Evolutionary conservation across 2,797 vertebrate genomes (phyloP), one percentile per base, ranked within the genome.

Genomic region (Mormyrus hasselquistii): DNA sequence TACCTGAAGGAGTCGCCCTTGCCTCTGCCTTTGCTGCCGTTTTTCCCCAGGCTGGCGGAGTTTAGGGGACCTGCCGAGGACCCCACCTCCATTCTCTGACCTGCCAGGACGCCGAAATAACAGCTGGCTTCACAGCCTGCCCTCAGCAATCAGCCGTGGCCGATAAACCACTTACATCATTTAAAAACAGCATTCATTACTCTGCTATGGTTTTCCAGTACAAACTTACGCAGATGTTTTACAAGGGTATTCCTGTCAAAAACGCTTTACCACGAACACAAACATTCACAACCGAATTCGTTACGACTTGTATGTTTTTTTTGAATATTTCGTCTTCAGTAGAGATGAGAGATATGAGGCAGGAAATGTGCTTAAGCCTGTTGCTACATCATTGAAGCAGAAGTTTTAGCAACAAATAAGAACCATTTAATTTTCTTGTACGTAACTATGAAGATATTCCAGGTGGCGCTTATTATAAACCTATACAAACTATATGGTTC

Each of bases 1-100:
- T 87, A 96, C 96, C 95, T 95, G 94, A 96, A 95, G 16, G 89
- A 88, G 5, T 93, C 90, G 5, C 8, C 84, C 0, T 19, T 0
- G 53, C 90, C 88, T 2, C 92, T 89, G 3, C 12, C 84, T 0
- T 34, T 0, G 55, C 59, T 29, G 14, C 52, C 62, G 88, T 65
- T 88, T 82, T 84, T 59, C 89, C 88, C 19, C 62, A 44, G 41
- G 88, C 44, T 50, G 22, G 90, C 89, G 12, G 91, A 49, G 29
- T 57, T 89, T 82, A 90, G 89, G 7, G 55, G 59, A 0, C 84
- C 69, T 1, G 91, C 69, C 73, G 91, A 91, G 76, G 92, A 92
- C 88, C 94, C 93, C 0, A 79, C 92, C 89, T 93, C 93, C 94
- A 93, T 95, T 86, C 25, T 90, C 88, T 89, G 88, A 90, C 55